A percentile compares a stretch with the other conserved stretches of the same genome.
These are phyloP conservation scores for Cheilosia pagana DNA, from an alignment of 2,888 invertebrate species.

Conservation along the genomic window DNA sequence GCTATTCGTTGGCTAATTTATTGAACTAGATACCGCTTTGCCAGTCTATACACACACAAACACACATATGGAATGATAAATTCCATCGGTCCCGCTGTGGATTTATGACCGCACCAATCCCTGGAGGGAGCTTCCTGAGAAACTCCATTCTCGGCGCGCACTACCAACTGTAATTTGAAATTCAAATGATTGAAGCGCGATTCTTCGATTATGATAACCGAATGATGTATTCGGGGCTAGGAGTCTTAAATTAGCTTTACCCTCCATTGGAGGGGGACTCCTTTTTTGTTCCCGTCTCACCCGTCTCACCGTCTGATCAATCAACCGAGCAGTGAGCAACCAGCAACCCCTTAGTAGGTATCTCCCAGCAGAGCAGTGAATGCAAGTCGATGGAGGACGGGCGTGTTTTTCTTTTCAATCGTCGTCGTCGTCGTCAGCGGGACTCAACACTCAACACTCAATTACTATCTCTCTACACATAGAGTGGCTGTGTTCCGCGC, in stretches of 20 bases:
- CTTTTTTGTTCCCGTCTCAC: no score
- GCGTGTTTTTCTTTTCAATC: conserved; percentile 45
- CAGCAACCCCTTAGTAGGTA: conserved; percentile 31
- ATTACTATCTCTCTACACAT: conserved; percentile 62
- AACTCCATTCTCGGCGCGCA: conserved; percentile 39
- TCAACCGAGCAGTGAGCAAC: conserved; percentile 53
- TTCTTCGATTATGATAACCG: conserved; percentile 76
- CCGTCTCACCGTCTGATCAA: conserved; percentile 51
- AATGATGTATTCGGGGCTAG: conserved; percentile 69
- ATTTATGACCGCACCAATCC: conserved; percentile 70
- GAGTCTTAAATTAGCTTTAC: conserved; percentile 73
- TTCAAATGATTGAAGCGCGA: conserved; percentile 77
- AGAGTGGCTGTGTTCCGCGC: conserved; percentile 54
- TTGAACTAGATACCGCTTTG: conserved; percentile 72
- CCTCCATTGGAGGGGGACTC: conserved; percentile 57
- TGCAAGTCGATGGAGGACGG: conserved; percentile 65
- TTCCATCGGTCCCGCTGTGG: conserved; percentile 54
- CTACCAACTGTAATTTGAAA: conserved; percentile 72
- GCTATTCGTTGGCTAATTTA: conserved; percentile 66
- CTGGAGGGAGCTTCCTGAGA: conserved; percentile 62
- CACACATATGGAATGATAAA: conserved; percentile 65
- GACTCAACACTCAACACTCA: no score
- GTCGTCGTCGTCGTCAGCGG: conserved; percentile 43
- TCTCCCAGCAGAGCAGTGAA: conserved; percentile 27
- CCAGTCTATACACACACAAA: conserved; percentile 49